Conservation (phyloP, 2,888 invertebrate species). For the Meiosimyza platycephala region DNA sequence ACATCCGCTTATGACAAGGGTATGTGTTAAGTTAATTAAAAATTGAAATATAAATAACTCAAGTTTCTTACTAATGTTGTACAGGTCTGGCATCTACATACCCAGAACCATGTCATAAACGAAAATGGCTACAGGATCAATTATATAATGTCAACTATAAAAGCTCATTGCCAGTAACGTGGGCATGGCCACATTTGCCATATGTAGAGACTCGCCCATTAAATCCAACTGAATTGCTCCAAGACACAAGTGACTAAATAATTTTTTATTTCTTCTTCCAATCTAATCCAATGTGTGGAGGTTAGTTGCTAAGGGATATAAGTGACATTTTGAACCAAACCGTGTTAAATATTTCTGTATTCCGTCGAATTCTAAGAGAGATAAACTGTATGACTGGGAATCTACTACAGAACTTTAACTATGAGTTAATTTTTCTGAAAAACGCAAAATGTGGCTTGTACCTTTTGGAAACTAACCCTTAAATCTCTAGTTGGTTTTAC, state of each 20-base stretch:
- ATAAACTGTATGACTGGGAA: no score
- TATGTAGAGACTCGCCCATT: slow-evolving; percentile 64
- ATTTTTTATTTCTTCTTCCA: slow-evolving; percentile 41
- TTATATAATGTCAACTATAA: slow-evolving; percentile 85
- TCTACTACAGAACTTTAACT: no score
- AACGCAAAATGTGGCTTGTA: no score
- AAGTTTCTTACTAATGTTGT: slow-evolving; percentile 43
- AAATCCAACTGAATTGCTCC: slow-evolving; percentile 55
- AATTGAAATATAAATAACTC: not conserved
- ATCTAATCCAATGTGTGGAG: no score
- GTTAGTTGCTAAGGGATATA: not conserved
- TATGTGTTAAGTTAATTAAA: slow-evolving; percentile 60
- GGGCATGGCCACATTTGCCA: slow-evolving; percentile 71
- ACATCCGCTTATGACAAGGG: slow-evolving; percentile 91
- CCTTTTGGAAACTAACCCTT: no score
- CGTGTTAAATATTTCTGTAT: not conserved
- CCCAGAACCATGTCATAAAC: slow-evolving; percentile 84
- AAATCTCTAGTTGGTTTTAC: no score
- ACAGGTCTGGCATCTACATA: slow-evolving; percentile 85
- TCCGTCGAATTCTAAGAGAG: no score
- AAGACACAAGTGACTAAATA: slow-evolving; percentile 58
- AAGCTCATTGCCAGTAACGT: slow-evolving; percentile 78
- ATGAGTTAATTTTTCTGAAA: no score
- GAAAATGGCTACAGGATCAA: slow-evolving; percentile 77
- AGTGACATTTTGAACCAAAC: slow-evolving; percentile 37